Evolutionary conservation across 2,113 vertebrate genomes (phyloP).

Genomic region (Tupaia chinensis): DNA sequence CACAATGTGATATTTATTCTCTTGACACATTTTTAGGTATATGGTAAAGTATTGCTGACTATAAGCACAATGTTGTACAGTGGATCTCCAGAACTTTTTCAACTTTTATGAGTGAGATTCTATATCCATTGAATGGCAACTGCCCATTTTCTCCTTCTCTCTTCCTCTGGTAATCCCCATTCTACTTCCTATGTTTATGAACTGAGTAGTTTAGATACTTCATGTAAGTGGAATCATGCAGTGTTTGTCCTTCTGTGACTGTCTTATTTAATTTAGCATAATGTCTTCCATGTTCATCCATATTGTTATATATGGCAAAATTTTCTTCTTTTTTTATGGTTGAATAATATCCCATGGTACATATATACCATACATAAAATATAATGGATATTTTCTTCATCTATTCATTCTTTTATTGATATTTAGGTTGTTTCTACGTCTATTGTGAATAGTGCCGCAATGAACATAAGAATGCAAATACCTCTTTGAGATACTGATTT

Average conservation of each 20-base stretch:
- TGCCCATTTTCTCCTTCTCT: neutral
- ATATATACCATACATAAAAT: neutral
- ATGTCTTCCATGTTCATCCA: neutral
- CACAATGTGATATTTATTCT: neutral
- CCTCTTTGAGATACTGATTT: neutral
- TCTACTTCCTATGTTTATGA: neutral
- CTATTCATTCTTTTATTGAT: neutral
- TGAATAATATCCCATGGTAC: neutral
- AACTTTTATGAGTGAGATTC: neutral
- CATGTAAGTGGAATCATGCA: neutral
- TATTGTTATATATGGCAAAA: neutral
- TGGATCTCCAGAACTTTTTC: neutral
- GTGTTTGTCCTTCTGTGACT: neutral
- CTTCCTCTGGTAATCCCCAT: neutral
- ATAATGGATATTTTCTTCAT: neutral
- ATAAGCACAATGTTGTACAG: neutral
- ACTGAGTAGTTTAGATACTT: neutral
- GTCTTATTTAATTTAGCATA: neutral
- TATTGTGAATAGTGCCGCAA: neutral
- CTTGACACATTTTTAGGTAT: neutral
- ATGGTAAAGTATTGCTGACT: neutral
- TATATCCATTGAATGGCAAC: neutral
- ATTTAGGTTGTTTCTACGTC: neutral
- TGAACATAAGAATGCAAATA: neutral
- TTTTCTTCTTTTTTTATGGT: neutral